These are phyloP conservation scores for Actinia equina DNA, from an alignment of 64 coral and sea anemone species.

Conservation along the genomic window DNA sequence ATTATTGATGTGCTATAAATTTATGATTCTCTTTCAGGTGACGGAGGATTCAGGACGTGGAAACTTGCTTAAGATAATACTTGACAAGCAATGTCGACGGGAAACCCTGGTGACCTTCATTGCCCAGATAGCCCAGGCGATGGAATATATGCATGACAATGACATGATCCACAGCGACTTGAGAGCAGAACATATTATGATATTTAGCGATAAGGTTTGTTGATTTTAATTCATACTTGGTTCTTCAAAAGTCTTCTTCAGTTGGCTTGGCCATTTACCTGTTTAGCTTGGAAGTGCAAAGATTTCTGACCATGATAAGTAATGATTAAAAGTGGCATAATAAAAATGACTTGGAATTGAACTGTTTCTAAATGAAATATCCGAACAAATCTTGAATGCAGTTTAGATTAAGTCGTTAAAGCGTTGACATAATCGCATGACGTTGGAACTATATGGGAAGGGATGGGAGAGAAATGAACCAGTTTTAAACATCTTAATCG, in stretches of 20 bases:
- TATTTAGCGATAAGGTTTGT: not conserved
- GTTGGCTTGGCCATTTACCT: too few species aligned
- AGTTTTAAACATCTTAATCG: not conserved
- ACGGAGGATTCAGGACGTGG: not conserved
- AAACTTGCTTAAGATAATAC: not conserved
- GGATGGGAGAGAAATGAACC: too few species aligned
- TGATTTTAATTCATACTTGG: not conserved
- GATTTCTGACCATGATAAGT: too few species aligned
- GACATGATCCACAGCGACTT: not conserved
- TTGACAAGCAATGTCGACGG: not conserved
- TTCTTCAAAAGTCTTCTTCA: not conserved
- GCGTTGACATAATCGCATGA: too few species aligned
- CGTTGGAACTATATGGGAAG: too few species aligned
- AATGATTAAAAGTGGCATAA: too few species aligned
- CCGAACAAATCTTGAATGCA: too few species aligned
- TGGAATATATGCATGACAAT: constrained; percentile 2
- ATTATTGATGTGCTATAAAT: too few species aligned
- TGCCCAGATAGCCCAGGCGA: not conserved
- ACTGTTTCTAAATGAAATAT: too few species aligned
- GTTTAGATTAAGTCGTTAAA: too few species aligned
- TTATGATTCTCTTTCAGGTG: not conserved
- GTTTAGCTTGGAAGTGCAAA: too few species aligned
- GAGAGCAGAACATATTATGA: not conserved
- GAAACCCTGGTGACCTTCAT: not conserved
- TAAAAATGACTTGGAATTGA: too few species aligned